Evolutionary conservation across 53 echinoderm and acorn worm genomes (phyloP).

Genomic region (Holothuria scabra): DNA sequence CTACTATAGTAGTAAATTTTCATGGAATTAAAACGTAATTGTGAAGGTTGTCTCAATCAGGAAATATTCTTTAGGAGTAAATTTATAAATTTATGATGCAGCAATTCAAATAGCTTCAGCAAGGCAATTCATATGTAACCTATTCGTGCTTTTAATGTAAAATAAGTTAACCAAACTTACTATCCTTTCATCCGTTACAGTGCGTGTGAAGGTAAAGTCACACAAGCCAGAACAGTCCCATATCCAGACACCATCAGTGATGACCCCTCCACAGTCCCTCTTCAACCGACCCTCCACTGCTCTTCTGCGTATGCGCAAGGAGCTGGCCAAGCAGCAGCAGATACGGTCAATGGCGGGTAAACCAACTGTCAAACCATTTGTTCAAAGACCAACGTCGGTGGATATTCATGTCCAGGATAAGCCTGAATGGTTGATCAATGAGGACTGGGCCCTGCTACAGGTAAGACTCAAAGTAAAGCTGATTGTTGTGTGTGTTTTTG

Average conservation of each 20-base stretch:
- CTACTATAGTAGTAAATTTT: too few species aligned
- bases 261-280: conserved; percentile 93
- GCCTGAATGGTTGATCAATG: conserved; percentile 96
- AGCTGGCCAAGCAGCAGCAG: conserved; percentile 97
- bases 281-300: conserved; percentile 97
- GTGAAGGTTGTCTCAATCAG: too few species aligned
- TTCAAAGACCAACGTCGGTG: conserved; percentile 67
- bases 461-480: conserved; percentile 33
- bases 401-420: conserved; percentile 67
- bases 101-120: too few species aligned
- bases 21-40: too few species aligned
- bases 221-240: conserved; percentile 77
- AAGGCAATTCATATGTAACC: too few species aligned
- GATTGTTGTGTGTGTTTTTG: background rate
- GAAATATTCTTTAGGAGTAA: too few species aligned
- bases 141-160: too few species aligned
- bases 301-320: conserved; percentile 84
- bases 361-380: conserved; percentile 84
- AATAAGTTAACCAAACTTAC: background rate
- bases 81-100: too few species aligned
- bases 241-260: conserved; percentile 64
- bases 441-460: conserved; percentile 98
- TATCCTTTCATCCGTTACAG: background rate
- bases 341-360: conserved; percentile 80
- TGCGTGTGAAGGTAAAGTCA: conserved; percentile 78